Base-by-base conservation (phyloP, 1,140 invertebrate species). In the Cryptotermes secundus region DNA sequence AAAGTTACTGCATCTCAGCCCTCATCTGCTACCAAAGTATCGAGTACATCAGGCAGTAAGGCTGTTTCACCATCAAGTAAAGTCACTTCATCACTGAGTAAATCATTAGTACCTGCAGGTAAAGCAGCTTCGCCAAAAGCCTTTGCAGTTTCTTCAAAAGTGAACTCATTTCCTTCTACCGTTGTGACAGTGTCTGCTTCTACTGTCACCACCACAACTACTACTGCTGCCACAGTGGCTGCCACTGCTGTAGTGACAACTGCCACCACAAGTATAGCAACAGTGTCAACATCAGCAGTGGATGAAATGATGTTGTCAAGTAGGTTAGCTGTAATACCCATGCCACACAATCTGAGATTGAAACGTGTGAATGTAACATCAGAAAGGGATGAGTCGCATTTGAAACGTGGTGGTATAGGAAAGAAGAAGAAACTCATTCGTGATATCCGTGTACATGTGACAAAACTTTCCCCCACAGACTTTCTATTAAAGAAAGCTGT, bases 341-440 rank as follows among this genome's bases (percentile, higher is more conserved):
- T 16, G 10, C 42, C 49, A 34, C 83, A 83, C 49, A 84, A 84
- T 34, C 45, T 80, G 36, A 84, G 83, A 36, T 34, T 34, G 42
- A 84, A 84, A 22, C 65, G 83, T 35, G n/a, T 45, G 34, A 84
- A 84, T 49, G 36, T 35, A 26, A 38, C 34, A 26, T n/a, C 79
- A 34, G 83, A 80, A 49, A 79, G 31, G 35, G 79, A 79, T 31
- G 79, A 84, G 4, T 80, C 59, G 3, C 16, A 34, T 80, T 79
- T 49, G 16, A 84, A 36, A 24, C 72, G 79, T 12, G n/a, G 19
- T 35, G 26, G 19, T 72, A 34, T 36, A 26, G 88, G 88, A 9
- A 89, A 91, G 35, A 92, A 92, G 85, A 90, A 90, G 85, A 92
- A 92, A 86, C 90, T 92, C 42, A 90, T 92, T 0, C 90, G 90